Evolutionary conservation across 2,797 vertebrate species (phyloP).

Genomic region (Arctocebus calabarensis): DNA sequence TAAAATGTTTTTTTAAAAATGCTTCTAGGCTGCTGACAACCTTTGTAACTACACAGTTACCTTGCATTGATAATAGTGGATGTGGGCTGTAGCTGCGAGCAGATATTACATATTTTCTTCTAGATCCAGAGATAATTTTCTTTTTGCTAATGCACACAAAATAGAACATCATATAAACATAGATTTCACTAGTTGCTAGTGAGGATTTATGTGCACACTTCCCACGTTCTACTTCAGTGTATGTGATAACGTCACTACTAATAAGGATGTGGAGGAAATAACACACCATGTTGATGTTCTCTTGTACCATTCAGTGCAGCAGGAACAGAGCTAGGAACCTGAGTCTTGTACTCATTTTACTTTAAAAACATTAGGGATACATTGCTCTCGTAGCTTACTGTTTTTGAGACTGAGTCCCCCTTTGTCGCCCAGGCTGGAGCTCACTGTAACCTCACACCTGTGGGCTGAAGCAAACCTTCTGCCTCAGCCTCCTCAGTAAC

Average conservation of each 20-base stretch:
- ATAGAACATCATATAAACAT: background rate
- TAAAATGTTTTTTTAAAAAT: constrained; percentile 9
- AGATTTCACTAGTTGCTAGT: constrained; percentile 64
- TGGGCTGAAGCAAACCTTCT: too few species aligned
- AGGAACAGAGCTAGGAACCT: background rate
- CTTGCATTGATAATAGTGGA: background rate
- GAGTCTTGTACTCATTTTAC: background rate
- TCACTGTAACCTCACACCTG: too few species aligned
- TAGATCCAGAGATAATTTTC: background rate
- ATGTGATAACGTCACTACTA: constrained; percentile 42
- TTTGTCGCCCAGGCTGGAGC: too few species aligned
- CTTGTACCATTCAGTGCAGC: background rate
- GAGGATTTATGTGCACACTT: constrained; percentile 47
- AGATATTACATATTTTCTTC: background rate
- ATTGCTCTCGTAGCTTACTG: background rate
- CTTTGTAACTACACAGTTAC: background rate
- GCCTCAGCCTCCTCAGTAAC: too few species aligned
- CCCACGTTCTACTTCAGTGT: background rate
- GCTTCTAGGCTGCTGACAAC: background rate
- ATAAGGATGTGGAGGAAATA: constrained; percentile 39
- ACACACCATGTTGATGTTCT: constrained; percentile 1
- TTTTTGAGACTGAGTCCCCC: too few species aligned
- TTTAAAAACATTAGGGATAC: constrained; percentile 50
- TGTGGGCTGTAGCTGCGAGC: background rate
- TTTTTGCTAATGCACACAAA: background rate